Evolutionary conservation across 2,888 invertebrate species (phyloP).

Genomic region (Hydrotaea diabolus): DNA sequence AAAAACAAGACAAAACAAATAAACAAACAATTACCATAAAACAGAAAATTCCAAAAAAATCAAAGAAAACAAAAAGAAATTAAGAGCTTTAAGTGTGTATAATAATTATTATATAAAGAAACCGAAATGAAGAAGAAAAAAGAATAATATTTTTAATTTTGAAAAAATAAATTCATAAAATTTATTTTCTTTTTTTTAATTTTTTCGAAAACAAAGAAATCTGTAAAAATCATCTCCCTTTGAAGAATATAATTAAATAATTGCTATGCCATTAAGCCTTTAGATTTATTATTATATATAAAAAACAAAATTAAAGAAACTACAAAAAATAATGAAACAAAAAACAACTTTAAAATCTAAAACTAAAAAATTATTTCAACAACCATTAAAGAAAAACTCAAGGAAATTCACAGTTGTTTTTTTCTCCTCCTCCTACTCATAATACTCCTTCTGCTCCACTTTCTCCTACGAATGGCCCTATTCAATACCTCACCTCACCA

Average conservation of each 20-base stretch:
- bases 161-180: conserved; percentile 31
- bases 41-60: neutral
- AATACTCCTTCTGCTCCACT: neutral
- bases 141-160: conserved; percentile 64
- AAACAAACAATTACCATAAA: neutral
- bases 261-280: conserved; percentile 64
- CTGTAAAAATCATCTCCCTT: conserved; percentile 56
- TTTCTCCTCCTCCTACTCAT: conserved; percentile 33
- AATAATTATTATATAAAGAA: conserved; percentile 50
- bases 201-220: conserved; percentile 44
- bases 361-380: too few species aligned
- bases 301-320: conserved; percentile 39
- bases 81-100: conserved; percentile 69
- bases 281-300: conserved; percentile 53
- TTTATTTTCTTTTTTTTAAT: neutral
- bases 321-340: conserved; percentile 20
- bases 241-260: conserved; percentile 41
- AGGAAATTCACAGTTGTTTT: conserved; percentile 67
- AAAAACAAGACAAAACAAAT: conserved; percentile 15
- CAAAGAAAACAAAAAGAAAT: conserved; percentile 33
- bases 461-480: neutral
- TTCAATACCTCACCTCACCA: too few species aligned
- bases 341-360: neutral
- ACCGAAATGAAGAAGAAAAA: conserved; percentile 1
- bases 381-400: conserved; percentile 46